Base-by-base conservation (phyloP, 2,113 vertebrate species). In the Chamaetylas fuelleborni region DNA sequence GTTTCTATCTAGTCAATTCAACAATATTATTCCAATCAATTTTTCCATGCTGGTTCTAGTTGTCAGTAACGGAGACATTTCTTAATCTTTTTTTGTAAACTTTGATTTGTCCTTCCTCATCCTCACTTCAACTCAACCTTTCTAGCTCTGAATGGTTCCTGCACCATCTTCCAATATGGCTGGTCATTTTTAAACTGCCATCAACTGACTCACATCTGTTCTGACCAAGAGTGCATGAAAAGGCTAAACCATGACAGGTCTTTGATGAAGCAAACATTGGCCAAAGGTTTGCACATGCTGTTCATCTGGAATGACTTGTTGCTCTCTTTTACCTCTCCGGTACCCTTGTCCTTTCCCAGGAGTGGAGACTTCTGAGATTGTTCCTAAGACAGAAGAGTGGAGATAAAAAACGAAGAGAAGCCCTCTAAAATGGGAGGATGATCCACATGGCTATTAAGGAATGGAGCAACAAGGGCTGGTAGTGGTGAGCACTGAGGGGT, bases 401-500 rank as follows among this genome's bases (percentile, higher is more conserved):
- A 77, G 50, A 43, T 80, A 45, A 8, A 4, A 81, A 53, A 81
- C 8, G 45, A 72, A 43, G 31, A 40, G 9, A 71, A 72, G 5
- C 5, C 28, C 9, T 79, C 51, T 67, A n/a, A 15, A 54, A 3
- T 19, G 14, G 45, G 36, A 76, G 29, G 18, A 12, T 67, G 70
- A 29, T 33, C 2, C 2, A 33, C 5, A 19, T 6, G 29, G 25
- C 2, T 82, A 22, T 60, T 58, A 19, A 38, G 20, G 65, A 94
- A 54, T 85, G 22, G 9, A 80, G 12, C 9, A 80, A 31, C 25
- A 48, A 62, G 33, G 7, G 14, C 34, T 81, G n/a, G 33, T 28
- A 25, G n/a, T 12, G 5, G 9, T 57, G 45, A 15, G n/a, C 23
- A 45, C 18, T 51, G 22, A 4, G 8, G 9, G 2, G 3, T 0